Conservation (phyloP, 2,797 vertebrate genomes). For the Rhynchotus rufescens region DNA sequence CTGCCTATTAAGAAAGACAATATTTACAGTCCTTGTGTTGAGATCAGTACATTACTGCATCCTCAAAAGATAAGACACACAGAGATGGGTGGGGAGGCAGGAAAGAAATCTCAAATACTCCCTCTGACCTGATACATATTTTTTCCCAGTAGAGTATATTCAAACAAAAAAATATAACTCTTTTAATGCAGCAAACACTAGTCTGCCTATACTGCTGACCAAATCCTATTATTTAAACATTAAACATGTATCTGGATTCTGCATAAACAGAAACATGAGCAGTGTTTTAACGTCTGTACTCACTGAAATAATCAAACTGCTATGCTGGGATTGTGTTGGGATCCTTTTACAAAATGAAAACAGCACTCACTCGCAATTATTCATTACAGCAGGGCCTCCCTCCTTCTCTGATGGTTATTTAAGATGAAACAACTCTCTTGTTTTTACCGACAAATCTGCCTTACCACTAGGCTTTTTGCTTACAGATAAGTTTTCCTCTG, state of each 20-base stretch:
- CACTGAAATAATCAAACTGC: slow-evolving; percentile 38
- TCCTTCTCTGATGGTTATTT: slow-evolving; percentile 38
- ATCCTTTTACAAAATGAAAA: slow-evolving; percentile 52
- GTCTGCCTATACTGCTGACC: not conserved
- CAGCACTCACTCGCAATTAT: slow-evolving; percentile 35
- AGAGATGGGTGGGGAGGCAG: not conserved
- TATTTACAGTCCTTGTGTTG: not conserved
- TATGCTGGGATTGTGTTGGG: slow-evolving; percentile 19
- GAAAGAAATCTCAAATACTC: slow-evolving; percentile 24
- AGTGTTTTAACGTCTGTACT: slow-evolving; percentile 8
- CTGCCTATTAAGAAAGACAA: slow-evolving; percentile 15
- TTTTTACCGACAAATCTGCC: slow-evolving; percentile 19
- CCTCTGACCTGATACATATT: not conserved
- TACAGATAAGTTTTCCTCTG: slow-evolving; percentile 28
- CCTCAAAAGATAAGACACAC: not conserved
- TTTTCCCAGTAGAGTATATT: not conserved
- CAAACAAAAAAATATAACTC: not conserved
- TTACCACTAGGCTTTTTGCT: slow-evolving; percentile 24
- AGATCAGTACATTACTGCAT: not conserved
- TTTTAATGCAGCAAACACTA: slow-evolving; percentile 11
- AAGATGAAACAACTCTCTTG: slow-evolving; percentile 13
- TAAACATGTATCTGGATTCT: slow-evolving; percentile 35
- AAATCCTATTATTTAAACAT: slow-evolving; percentile 7
- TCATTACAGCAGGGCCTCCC: not conserved
- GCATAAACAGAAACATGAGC: slow-evolving; percentile 10